These are phyloP conservation scores for Chaetodon trifascialis DNA, from an alignment of 2,113 vertebrate species.

Conservation along the genomic window DNA sequence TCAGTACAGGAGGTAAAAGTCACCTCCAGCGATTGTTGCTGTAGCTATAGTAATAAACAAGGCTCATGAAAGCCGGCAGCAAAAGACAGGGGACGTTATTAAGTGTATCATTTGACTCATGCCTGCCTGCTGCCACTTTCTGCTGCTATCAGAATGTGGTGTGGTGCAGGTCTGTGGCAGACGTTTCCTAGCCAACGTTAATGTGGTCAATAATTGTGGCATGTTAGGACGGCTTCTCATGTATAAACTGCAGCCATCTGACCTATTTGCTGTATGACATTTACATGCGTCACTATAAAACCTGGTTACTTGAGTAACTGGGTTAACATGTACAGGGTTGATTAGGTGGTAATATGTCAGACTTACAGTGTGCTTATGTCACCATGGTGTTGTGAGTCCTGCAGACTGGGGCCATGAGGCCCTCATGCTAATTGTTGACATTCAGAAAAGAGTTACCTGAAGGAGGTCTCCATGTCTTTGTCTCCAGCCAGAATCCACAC, in stretches of 20 bases:
- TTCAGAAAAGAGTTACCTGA: slow-evolving; percentile 8
- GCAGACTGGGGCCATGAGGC: not conserved
- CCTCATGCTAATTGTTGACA: not conserved
- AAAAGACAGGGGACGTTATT: not conserved
- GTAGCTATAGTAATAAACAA: not conserved
- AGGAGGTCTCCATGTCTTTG: not conserved
- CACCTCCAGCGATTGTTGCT: not conserved
- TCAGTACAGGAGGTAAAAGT: not conserved
- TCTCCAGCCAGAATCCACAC: not conserved
- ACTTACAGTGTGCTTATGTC: not conserved
- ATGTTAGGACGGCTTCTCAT: not conserved
- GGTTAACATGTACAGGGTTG: not conserved
- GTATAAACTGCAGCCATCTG: not conserved
- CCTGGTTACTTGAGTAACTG: not conserved
- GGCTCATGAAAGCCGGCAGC: not conserved
- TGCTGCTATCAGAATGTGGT: not conserved
- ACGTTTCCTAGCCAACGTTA: not conserved
- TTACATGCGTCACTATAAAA: not conserved
- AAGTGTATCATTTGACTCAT: not conserved
- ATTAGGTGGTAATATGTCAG: not conserved
- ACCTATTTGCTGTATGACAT: slow-evolving; percentile 6
- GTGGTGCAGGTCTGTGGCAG: not conserved
- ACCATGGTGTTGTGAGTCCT: not conserved
- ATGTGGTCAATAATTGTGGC: not conserved
- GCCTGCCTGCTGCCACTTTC: not conserved